Conservation (phyloP, 2,888 invertebrate genomes). For the Luffia ferchaultella region DNA sequence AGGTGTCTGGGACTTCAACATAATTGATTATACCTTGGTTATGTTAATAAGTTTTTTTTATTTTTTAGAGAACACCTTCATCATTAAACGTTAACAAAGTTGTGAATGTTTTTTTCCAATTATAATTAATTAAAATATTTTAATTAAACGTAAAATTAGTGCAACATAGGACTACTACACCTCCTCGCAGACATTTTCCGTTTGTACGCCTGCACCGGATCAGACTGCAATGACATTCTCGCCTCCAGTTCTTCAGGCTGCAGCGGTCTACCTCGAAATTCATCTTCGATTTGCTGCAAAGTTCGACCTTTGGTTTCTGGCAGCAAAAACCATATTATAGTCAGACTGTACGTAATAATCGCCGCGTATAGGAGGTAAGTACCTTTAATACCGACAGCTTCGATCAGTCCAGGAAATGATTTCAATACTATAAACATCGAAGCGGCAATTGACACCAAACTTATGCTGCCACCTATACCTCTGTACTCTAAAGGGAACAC, state of each 20-base stretch:
- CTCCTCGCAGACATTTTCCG: constrained; percentile 28
- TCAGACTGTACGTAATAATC: constrained; percentile 52
- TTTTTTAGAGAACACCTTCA: too few relatives aligned
- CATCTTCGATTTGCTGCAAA: constrained; percentile 70
- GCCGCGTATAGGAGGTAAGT: constrained; percentile 66
- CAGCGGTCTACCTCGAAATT: constrained; percentile 40
- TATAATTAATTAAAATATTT: too few relatives aligned
- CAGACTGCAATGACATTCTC: constrained; percentile 24
- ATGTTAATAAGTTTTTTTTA: too few relatives aligned
- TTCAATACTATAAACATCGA: constrained; percentile 70
- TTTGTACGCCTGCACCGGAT: constrained; percentile 28
- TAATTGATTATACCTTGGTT: too few relatives aligned
- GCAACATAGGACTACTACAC: constrained; percentile 24
- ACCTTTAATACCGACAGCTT: constrained; percentile 53
- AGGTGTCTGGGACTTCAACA: too few relatives aligned
- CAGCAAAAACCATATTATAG: constrained; percentile 59
- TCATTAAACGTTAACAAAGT: too few relatives aligned
- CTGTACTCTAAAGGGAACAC: constrained; percentile 68
- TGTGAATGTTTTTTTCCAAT: too few relatives aligned
- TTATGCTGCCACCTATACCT: constrained; percentile 69
- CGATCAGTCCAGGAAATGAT: constrained; percentile 61
- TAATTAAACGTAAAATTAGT: background rate
- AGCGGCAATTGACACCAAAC: constrained; percentile 60
- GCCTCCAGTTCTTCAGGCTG: constrained; percentile 13
- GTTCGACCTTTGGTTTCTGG: constrained; percentile 74